Evolutionary conservation across 2,113 vertebrate species (phyloP).

Genomic region (Alosa alosa): DNA sequence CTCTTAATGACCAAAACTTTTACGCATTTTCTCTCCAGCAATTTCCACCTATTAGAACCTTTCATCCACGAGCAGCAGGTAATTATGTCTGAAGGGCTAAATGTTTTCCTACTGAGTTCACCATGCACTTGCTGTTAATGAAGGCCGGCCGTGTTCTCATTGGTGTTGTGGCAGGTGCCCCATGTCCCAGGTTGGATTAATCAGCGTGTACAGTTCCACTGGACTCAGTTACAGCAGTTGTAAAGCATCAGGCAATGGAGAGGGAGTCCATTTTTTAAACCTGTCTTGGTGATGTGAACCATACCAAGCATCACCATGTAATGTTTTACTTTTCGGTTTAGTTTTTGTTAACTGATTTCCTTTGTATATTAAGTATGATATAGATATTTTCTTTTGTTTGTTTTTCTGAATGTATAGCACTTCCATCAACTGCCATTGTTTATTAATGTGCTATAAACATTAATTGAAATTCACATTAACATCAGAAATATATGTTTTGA

Average conservation of each 20-base stretch:
- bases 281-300: background rate
- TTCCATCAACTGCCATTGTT: too few relatives aligned
- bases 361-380: too few relatives aligned
- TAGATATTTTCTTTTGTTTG: too few relatives aligned
- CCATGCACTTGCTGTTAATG: slow-evolving; percentile 46
- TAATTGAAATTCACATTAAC: too few relatives aligned
- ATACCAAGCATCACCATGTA: background rate
- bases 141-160: slow-evolving; percentile 46
- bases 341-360: too few relatives aligned
- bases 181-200: slow-evolving; percentile 39
- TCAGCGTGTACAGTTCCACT: background rate
- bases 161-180: slow-evolving; percentile 56
- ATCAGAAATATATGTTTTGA: too few relatives aligned
- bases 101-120: slow-evolving; percentile 72
- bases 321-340: too few relatives aligned
- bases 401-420: too few relatives aligned
- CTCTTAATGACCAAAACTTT: slow-evolving; percentile 44
- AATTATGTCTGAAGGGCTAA: slow-evolving; percentile 54
- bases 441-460: too few relatives aligned
- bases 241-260: background rate
- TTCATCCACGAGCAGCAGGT: slow-evolving; percentile 52
- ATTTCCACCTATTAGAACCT: slow-evolving; percentile 56
- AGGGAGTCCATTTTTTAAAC: background rate
- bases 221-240: background rate
- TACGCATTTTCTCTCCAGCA: slow-evolving; percentile 40